A percentile compares a stretch with the other conserved stretches of the same genome.
These are phyloP conservation scores for Dioctria rufipes DNA, from an alignment of 2,888 invertebrate genomes.

Conservation along the genomic window DNA sequence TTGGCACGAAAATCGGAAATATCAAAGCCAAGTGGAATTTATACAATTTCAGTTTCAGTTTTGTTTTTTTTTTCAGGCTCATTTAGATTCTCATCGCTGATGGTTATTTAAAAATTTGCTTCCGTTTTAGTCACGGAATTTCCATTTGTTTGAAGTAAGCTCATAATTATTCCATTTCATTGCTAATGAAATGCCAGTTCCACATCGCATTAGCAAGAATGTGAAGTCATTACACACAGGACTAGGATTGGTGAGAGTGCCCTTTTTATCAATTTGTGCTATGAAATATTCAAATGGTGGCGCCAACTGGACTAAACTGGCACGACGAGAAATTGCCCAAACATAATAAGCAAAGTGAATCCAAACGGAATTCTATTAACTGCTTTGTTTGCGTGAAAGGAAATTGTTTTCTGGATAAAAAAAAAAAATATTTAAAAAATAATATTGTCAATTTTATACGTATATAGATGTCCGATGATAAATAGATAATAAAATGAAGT, in stretches of 20 bases:
- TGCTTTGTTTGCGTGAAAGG: too few species aligned
- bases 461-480: too few species aligned
- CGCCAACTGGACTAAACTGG: background rate
- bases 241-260: background rate
- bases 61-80: background rate
- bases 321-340: background rate
- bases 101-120: constrained; percentile 3
- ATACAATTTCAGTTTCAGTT: background rate
- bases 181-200: background rate
- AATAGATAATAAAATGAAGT: too few species aligned
- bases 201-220: background rate
- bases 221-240: background rate
- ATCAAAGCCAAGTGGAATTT: background rate
- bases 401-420: too few species aligned
- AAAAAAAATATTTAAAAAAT: too few species aligned
- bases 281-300: background rate
- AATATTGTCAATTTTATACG: too few species aligned
- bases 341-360: too few species aligned
- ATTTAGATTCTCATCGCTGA: background rate
- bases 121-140: constrained; percentile 37
- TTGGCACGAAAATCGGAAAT: background rate
- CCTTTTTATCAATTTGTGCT: background rate
- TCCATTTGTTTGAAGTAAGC: background rate
- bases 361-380: too few species aligned
- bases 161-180: constrained; percentile 6